These are phyloP conservation scores for Periparus ater DNA, from an alignment of 2,797 vertebrate genomes.

Conservation along the genomic window DNA sequence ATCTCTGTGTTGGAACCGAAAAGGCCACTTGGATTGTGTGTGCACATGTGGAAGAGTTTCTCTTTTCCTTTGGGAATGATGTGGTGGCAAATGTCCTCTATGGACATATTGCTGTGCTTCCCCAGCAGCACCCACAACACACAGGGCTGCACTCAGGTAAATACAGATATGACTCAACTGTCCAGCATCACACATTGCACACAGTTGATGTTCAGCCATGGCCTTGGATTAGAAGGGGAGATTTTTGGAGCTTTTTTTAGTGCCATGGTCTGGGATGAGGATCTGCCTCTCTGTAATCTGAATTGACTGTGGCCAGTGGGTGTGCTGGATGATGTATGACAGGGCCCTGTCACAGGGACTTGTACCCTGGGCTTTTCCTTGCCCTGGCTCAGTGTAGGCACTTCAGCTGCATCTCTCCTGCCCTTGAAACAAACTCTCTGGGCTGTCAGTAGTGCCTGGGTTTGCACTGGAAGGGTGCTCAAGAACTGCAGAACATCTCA, in stretches of 20 bases:
- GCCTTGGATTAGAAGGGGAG: not conserved
- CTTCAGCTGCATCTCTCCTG: not conserved
- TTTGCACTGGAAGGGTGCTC: not conserved
- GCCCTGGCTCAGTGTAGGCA: not conserved
- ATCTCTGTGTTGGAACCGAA: not conserved
- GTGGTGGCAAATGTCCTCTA: not conserved
- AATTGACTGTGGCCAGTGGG: not conserved
- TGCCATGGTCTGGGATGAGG: not conserved
- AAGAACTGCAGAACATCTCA: not conserved
- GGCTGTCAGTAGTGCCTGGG: not conserved
- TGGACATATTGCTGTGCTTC: not conserved
- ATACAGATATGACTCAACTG: not conserved
- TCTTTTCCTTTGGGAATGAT: not conserved
- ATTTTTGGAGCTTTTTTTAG: not conserved
- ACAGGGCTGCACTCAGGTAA: accelerated
- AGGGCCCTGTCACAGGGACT: not conserved
- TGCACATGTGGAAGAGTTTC: not conserved
- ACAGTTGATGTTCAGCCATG: not conserved
- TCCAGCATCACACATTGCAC: not conserved
- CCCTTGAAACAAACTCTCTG: not conserved
- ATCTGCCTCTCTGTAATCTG: not conserved
- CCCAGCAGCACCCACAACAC: not conserved
- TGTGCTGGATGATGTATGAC: not conserved
- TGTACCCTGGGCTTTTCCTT: not conserved
- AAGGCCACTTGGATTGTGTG: not conserved